phyloP scores from a whole-genome alignment of 2,113 vertebrate species.

The Channa argus region DNA sequence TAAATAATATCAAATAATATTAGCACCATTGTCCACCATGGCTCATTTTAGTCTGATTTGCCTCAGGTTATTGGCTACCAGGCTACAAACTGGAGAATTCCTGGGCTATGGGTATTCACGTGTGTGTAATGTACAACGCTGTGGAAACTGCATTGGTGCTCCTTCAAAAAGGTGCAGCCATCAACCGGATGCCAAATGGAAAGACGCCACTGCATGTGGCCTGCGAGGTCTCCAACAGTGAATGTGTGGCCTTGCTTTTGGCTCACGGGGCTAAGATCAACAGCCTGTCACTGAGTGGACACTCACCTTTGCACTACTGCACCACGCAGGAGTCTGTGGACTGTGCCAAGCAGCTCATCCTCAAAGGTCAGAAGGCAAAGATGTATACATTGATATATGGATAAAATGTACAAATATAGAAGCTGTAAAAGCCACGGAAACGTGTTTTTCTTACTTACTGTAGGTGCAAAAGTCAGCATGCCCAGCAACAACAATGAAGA shows the following conservation, averaged over 20 bases:
- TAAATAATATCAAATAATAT: background rate
- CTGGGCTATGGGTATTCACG: slow-evolving; percentile 94
- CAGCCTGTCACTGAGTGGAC: slow-evolving; percentile 90
- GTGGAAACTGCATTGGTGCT: slow-evolving; percentile 88
- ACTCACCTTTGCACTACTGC: slow-evolving; percentile 91
- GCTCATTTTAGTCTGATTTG: slow-evolving; percentile 1
- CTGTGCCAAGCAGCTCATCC: slow-evolving; percentile 91
- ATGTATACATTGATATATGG: background rate
- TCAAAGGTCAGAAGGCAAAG: slow-evolving; percentile 83
- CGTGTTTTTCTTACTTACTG: background rate
- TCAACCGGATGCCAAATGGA: slow-evolving; percentile 94
- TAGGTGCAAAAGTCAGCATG: slow-evolving; percentile 91
- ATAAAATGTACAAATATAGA: background rate
- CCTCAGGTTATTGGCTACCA: slow-evolving; percentile 93
- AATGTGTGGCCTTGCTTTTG: slow-evolving; percentile 89
- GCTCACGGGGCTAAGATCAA: slow-evolving; percentile 88
- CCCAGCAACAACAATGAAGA: slow-evolving; percentile 87
- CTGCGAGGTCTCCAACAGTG: slow-evolving; percentile 86
- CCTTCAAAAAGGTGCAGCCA: slow-evolving; percentile 88
- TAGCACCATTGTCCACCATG: background rate
- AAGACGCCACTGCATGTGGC: slow-evolving; percentile 96
- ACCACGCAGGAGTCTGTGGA: slow-evolving; percentile 85
- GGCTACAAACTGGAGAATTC: slow-evolving; percentile 93
- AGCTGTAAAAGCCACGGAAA: background rate
- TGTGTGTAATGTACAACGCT: slow-evolving; percentile 91